Conservation (phyloP, 2,888 invertebrate genomes). For the Flabesymbios commensalis region DNA sequence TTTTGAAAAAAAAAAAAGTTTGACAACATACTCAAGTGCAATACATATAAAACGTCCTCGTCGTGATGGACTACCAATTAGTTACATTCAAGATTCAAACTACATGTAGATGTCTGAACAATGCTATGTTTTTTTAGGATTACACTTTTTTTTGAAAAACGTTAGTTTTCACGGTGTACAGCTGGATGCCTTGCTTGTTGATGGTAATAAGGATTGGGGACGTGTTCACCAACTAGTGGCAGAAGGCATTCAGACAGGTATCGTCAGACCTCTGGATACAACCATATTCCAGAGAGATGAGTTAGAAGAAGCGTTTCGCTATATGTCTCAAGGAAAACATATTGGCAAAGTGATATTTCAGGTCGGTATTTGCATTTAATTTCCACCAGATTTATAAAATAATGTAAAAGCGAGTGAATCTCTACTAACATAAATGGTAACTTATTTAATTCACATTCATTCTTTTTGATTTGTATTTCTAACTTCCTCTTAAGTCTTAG, state of each 20-base stretch:
- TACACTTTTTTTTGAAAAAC: slow-evolving; percentile 14
- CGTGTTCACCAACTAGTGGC: slow-evolving; percentile 76
- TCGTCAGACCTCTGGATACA: slow-evolving; percentile 81
- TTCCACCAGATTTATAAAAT: too few relatives aligned
- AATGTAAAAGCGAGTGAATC: too few relatives aligned
- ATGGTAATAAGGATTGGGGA: slow-evolving; percentile 66
- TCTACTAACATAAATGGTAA: too few relatives aligned
- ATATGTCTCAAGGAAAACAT: slow-evolving; percentile 92
- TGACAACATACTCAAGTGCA: too few relatives aligned
- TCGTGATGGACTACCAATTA: too few relatives aligned
- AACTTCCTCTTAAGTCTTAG: too few relatives aligned
- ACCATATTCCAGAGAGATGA: slow-evolving; percentile 82
- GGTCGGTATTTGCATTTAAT: slow-evolving; percentile 17
- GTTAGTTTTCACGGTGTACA: slow-evolving; percentile 17
- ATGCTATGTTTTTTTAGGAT: background rate
- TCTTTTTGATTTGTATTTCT: too few relatives aligned
- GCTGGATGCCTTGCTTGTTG: slow-evolving; percentile 35
- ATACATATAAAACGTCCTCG: too few relatives aligned
- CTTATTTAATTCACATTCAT: too few relatives aligned
- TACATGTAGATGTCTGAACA: too few relatives aligned
- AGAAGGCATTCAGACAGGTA: slow-evolving; percentile 82
- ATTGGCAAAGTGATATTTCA: slow-evolving; percentile 91
- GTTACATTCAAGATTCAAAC: too few relatives aligned
- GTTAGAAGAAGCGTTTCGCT: slow-evolving; percentile 85
- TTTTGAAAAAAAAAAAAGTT: too few relatives aligned